Evolutionary conservation across 2,888 invertebrate genomes (phyloP).

Genomic region (Cristatella mucedo): DNA sequence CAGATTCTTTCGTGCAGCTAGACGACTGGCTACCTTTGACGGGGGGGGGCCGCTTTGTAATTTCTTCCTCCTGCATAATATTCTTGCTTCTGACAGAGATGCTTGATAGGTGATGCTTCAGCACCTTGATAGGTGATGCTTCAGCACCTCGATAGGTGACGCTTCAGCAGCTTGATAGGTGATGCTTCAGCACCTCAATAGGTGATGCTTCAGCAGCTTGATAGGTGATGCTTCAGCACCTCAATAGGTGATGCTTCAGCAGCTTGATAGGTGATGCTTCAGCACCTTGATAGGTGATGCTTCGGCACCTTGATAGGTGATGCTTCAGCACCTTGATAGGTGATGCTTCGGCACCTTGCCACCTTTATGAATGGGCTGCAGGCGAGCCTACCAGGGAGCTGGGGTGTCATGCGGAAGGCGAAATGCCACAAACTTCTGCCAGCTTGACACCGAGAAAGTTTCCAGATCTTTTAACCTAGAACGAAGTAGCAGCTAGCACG

Average conservation of each 20-base stretch:
- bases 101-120: too few relatives aligned
- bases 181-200: too few relatives aligned
- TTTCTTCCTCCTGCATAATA: conserved; percentile 73
- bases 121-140: too few relatives aligned
- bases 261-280: too few relatives aligned
- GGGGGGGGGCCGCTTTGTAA: conserved; percentile 76
- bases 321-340: too few relatives aligned
- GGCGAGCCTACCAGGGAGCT: conserved; percentile 84
- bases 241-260: too few relatives aligned
- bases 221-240: too few relatives aligned
- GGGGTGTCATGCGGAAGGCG: conserved; percentile 59
- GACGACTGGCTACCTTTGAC: conserved; percentile 48
- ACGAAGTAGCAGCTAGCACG: conserved; percentile 11
- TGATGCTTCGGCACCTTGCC: conserved; percentile 73
- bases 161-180: too few relatives aligned
- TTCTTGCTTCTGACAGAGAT: conserved; percentile 80
- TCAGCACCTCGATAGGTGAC: too few relatives aligned
- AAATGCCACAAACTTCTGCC: conserved; percentile 90
- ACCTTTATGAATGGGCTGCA: conserved; percentile 87
- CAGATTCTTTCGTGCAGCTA: neutral
- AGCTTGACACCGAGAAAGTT: conserved; percentile 69
- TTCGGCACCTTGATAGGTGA: too few relatives aligned
- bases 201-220: too few relatives aligned
- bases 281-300: too few relatives aligned
- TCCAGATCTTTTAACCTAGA: conserved; percentile 60